Conservation (phyloP, 1,140 invertebrate species). For the Tetramorium simillimum region DNA sequence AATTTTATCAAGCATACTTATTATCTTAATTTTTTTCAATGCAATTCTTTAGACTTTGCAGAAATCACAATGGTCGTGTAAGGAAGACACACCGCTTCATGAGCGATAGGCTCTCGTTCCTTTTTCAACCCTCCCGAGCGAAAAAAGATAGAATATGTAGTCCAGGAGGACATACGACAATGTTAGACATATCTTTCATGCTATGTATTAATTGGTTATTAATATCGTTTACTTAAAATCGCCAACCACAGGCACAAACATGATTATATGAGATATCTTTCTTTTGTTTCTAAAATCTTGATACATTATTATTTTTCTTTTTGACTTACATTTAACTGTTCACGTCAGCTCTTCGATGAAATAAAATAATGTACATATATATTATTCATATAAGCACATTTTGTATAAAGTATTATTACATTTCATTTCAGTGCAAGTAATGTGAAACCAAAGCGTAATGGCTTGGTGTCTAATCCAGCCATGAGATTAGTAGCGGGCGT, state of each 20-base stretch:
- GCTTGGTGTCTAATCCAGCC: conserved; percentile 96
- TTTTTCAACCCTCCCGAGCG: conserved; percentile 57
- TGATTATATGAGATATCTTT: neutral
- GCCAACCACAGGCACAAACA: neutral
- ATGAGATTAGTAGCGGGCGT: conserved; percentile 90
- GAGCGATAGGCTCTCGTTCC: conserved; percentile 55
- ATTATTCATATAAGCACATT: neutral
- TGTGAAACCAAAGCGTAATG: conserved; percentile 92
- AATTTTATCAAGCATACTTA: conserved; percentile 41
- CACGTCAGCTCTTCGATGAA: conserved; percentile 36
- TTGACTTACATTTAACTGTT: conserved; percentile 25
- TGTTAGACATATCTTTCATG: conserved; percentile 51
- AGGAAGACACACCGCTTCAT: conserved; percentile 58
- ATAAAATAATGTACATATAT: neutral
- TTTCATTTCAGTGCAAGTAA: conserved; percentile 81
- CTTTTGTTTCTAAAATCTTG: conserved; percentile 21
- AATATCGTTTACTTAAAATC: conserved; percentile 19
- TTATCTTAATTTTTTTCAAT: conserved; percentile 56
- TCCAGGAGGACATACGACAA: conserved; percentile 56
- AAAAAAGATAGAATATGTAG: conserved; percentile 59
- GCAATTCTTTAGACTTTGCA: conserved; percentile 58
- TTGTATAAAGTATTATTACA: neutral
- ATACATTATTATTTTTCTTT: neutral
- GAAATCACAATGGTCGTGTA: conserved; percentile 57
- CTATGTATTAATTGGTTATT: conserved; percentile 53